Evolutionary conservation across 2,888 invertebrate species (phyloP).

Genomic region (Corythucha ciliata): DNA sequence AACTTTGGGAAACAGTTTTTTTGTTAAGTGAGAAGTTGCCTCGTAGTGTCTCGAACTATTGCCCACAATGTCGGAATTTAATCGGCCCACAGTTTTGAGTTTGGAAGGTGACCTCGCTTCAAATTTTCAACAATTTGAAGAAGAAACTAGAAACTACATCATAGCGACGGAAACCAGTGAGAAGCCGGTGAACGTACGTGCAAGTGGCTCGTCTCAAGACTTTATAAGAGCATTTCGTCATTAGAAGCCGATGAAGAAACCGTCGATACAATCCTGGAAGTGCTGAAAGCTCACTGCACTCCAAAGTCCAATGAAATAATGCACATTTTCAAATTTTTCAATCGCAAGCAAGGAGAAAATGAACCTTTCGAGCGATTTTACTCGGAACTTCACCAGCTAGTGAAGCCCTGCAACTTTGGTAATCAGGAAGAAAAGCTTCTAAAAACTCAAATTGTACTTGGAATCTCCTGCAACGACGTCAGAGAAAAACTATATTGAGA

Average conservation of each 20-base stretch:
- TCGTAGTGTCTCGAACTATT: too few relatives aligned
- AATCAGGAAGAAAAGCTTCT: constrained; percentile 25
- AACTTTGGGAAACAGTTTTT: too few relatives aligned
- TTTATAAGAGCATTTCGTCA: constrained; percentile 3
- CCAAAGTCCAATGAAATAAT: constrained; percentile 26
- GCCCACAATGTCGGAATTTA: too few relatives aligned
- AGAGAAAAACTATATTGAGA: too few relatives aligned
- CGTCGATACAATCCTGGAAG: constrained; percentile 16
- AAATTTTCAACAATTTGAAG: too few relatives aligned
- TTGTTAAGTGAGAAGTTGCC: too few relatives aligned
- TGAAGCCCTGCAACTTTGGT: constrained; percentile 26
- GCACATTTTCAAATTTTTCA: constrained; percentile 28
- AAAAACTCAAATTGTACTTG: constrained; percentile 23
- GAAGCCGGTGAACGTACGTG: too few relatives aligned
- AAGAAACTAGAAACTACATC: too few relatives aligned
- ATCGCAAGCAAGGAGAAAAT: constrained; percentile 18
- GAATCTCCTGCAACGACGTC: constrained; percentile 4
- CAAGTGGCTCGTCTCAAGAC: too few relatives aligned
- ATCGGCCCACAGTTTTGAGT: too few relatives aligned
- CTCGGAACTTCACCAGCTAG: constrained; percentile 21
- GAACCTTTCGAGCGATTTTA: constrained; percentile 26
- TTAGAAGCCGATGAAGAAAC: constrained; percentile 14
- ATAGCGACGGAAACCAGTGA: too few relatives aligned
- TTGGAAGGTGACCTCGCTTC: too few relatives aligned
- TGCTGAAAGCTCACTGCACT: constrained; percentile 23